A percentile compares a stretch with the other conserved stretches of the same genome.
These are phyloP conservation scores for Candidula unifasciata DNA, from an alignment of 2,888 invertebrate genomes.

Conservation along the genomic window DNA sequence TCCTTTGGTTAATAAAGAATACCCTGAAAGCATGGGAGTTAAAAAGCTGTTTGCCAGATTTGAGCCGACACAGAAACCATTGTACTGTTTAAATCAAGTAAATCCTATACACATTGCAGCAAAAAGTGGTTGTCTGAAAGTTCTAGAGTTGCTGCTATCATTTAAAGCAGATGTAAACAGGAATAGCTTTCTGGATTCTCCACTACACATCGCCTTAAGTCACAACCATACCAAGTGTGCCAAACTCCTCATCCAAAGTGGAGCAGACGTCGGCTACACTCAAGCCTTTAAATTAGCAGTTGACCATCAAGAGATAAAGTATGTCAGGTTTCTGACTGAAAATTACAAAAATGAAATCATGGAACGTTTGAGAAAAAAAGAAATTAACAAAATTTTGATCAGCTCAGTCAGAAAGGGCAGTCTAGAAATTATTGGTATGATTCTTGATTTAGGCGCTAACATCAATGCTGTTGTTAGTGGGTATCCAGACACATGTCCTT, in stretches of 20 bases:
- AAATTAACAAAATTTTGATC: neutral
- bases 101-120: neutral
- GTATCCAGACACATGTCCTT: neutral
- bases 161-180: neutral
- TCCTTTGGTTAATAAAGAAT: neutral
- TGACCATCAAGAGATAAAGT: neutral
- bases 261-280: neutral
- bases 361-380: neutral
- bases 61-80: neutral
- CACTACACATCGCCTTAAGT: neutral
- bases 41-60: neutral
- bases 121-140: neutral
- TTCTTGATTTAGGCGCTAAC: neutral
- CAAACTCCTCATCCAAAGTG: neutral
- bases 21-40: neutral
- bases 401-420: neutral
- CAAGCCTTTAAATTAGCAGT: neutral
- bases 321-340: neutral
- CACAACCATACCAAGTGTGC: conserved; percentile 1
- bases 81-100: neutral
- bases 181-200: neutral
- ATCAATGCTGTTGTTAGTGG: neutral
- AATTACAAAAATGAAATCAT: neutral
- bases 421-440: neutral
- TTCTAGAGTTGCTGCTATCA: neutral